These are phyloP conservation scores for Tretioscincus oriximinensis DNA, from an alignment of 2,113 vertebrate genomes.

Conservation along the genomic window DNA sequence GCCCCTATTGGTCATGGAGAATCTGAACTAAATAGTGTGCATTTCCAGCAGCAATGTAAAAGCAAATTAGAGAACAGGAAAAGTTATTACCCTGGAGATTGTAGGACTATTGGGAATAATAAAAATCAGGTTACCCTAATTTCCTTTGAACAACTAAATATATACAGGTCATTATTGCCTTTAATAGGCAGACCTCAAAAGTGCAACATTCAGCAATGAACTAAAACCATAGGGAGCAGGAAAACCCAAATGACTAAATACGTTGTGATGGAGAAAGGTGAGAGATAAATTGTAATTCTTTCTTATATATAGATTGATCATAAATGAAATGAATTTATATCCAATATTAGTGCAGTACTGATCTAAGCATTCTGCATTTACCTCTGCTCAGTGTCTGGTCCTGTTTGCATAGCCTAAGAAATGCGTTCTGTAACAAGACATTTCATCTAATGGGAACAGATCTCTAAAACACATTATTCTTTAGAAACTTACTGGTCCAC, in stretches of 20 bases:
- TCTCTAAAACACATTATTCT: too few species aligned
- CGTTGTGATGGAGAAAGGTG: constrained; percentile 60
- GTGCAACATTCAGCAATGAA: constrained; percentile 51
- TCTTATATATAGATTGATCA: constrained; percentile 58
- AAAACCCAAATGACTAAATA: constrained; percentile 69
- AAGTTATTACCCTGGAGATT: constrained; percentile 71
- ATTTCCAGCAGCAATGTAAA: constrained; percentile 81
- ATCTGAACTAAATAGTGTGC: constrained; percentile 60
- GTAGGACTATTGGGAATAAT: constrained; percentile 74
- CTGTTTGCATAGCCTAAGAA: too few species aligned
- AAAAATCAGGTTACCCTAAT: constrained; percentile 78
- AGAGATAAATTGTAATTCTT: constrained; percentile 59
- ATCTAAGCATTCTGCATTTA: not conserved
- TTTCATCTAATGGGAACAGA: too few species aligned
- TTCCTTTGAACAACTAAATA: constrained; percentile 79
- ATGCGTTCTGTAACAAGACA: too few species aligned
- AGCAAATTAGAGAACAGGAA: constrained; percentile 65
- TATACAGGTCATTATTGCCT: constrained; percentile 80
- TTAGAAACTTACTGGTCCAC: too few species aligned
- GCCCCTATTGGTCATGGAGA: constrained; percentile 66
- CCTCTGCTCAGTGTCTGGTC: too few species aligned
- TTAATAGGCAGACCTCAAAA: constrained; percentile 66
- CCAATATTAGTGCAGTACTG: not conserved
- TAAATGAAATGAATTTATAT: not conserved
- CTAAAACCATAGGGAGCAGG: constrained; percentile 54